A percentile compares a stretch with the other conserved stretches of the same genome.
Conservation (phyloP, 2,113 vertebrate genomes). For the Pelobates fuscus region DNA sequence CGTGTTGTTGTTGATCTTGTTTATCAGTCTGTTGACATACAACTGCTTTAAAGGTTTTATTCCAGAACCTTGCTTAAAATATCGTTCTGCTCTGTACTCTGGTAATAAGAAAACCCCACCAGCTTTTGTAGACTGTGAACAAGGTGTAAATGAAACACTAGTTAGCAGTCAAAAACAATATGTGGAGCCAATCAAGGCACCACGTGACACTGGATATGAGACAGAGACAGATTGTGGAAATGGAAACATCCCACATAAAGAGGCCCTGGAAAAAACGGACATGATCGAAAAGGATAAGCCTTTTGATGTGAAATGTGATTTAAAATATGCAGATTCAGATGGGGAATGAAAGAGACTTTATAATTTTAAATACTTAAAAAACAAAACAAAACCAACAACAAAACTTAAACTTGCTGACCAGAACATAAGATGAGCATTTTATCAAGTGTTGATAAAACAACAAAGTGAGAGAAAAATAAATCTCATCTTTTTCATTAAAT, state of each 20-base stretch:
- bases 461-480: no score
- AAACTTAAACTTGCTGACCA: slow-evolving; percentile 3
- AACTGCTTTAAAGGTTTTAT: slow-evolving; percentile 97
- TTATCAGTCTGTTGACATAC: slow-evolving; percentile 80
- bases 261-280: slow-evolving; percentile 57
- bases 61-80: slow-evolving; percentile 83
- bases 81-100: slow-evolving; percentile 79
- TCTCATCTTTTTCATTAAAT: no score
- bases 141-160: slow-evolving; percentile 79
- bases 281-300: slow-evolving; percentile 73
- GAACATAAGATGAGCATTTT: slow-evolving; percentile 21
- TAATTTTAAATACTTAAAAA: neutral
- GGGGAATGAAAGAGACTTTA: slow-evolving; percentile 60
- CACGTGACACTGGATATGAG: slow-evolving; percentile 89
- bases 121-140: slow-evolving; percentile 83
- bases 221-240: slow-evolving; percentile 87
- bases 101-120: slow-evolving; percentile 74
- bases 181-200: slow-evolving; percentile 74
- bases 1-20: slow-evolving; percentile 88
- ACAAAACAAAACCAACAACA: no score
- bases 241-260: slow-evolving; percentile 71
- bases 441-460: slow-evolving; percentile 53
- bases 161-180: slow-evolving; percentile 82
- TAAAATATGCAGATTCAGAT: slow-evolving; percentile 88
- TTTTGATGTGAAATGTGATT: slow-evolving; percentile 88